These are phyloP conservation scores for Leptoclinus maculatus DNA, from an alignment of 2,797 vertebrate genomes.

Conservation along the genomic window DNA sequence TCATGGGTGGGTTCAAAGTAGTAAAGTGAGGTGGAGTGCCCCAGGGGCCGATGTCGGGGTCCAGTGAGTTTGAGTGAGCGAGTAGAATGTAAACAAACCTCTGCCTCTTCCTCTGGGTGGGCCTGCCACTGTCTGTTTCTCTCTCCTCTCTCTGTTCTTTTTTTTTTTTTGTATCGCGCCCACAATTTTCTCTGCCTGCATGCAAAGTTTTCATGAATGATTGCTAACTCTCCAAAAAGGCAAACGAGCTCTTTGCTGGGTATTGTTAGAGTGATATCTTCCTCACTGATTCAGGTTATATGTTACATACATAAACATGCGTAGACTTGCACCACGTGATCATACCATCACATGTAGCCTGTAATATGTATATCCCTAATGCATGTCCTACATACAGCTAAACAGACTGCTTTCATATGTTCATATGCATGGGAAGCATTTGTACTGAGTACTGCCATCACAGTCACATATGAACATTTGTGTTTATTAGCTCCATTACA, in stretches of 20 bases:
- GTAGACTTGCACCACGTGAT: background rate
- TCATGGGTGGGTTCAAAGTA: constrained; percentile 27
- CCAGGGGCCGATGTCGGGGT: constrained; percentile 50
- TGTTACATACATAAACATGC: background rate
- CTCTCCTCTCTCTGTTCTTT: background rate
- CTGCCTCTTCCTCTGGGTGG: constrained; percentile 49
- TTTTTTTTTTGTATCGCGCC: background rate
- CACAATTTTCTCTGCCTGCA: background rate
- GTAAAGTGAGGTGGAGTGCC: constrained; percentile 38
- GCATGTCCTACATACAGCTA: background rate
- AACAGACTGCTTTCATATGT: background rate
- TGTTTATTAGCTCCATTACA: background rate
- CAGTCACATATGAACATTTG: background rate
- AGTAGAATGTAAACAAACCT: constrained; percentile 66
- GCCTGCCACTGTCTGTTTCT: constrained; percentile 20
- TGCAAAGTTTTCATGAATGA: background rate
- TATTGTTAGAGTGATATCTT: background rate
- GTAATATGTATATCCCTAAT: background rate
- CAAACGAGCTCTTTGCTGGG: background rate
- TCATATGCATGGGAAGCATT: background rate
- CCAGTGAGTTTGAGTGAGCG: constrained; percentile 54
- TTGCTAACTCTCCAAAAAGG: background rate
- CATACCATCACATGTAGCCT: background rate
- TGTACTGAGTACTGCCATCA: too few relatives aligned
- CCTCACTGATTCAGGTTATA: background rate